Evolutionary conservation across 1,140 invertebrate species (phyloP).

Genomic region (Diorhabda elongata): DNA sequence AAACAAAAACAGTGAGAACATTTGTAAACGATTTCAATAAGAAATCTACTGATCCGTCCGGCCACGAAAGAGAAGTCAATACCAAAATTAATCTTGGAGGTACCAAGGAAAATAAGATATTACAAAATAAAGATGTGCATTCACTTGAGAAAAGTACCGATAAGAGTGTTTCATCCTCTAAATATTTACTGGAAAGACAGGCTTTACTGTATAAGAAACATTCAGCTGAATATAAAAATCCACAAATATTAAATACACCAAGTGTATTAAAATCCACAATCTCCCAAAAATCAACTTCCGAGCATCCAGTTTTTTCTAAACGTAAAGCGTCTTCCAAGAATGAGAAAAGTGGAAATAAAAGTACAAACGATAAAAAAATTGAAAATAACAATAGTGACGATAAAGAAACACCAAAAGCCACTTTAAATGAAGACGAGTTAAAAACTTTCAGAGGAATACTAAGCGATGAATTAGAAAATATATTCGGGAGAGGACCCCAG

Average conservation of each 20-base stretch:
- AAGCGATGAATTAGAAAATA: not conserved
- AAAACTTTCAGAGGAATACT: not conserved
- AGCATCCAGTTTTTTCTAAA: no score
- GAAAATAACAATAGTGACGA: not conserved
- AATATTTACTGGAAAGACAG: not conserved
- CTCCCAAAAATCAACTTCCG: no score
- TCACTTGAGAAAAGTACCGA: not conserved
- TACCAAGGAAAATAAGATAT: not conserved
- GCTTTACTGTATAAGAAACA: not conserved
- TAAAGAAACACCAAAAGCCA: not conserved
- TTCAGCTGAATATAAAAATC: not conserved
- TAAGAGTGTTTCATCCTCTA: not conserved
- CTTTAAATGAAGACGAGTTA: not conserved
- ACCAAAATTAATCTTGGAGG: not conserved
- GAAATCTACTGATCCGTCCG: not conserved
- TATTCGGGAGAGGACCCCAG: not conserved
- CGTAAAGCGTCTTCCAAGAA: not conserved
- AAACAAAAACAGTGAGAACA: not conserved
- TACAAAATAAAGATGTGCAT: not conserved
- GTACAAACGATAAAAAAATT: not conserved
- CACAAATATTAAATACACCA: not conserved
- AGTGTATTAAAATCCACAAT: not conserved
- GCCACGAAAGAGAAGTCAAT: not conserved
- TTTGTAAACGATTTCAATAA: not conserved
- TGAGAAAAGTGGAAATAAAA: not conserved